Evolutionary conservation across 2,113 vertebrate genomes (phyloP), one percentile per base, ranked within the genome.

Genomic region (Eulemur macaco): DNA sequence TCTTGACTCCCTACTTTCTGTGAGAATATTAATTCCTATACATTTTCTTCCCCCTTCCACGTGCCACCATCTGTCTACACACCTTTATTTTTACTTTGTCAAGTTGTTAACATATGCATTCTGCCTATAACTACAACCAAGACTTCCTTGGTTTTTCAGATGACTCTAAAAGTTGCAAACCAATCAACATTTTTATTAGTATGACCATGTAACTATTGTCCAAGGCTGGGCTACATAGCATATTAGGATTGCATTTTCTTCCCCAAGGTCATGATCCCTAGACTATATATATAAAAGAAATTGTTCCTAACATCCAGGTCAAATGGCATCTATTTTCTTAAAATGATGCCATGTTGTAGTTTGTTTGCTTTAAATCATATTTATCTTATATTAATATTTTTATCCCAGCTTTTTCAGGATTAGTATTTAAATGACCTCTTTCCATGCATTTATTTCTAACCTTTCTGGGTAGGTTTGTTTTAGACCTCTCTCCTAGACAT

Each of bases 81-180:
- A 86, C 31, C 82, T 74, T 47, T 11, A 64, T n/a, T 92, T 91
- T 83, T 54, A 76, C 76, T 82, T 76, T 52, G 21, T 52, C 31
- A 76, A 23, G 13, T 6, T 64, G 27, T 52, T 81, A 92, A 92
- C 10, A 54, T 63, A n/a, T 5, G 25, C 2, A 21, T 74, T 73
- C 54, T 94, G 77, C 71, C 71, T 80, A 34, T 21, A 66, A 27
- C 15, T 29, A 60, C n/a, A 86, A 74, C 45, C 29, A 78, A 86
- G 21, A 27, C 52, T 66, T 74, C 23, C 14, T 34, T 71, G 47
- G 5, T 52, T 91, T n/a, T 71, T 80, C 21, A 89, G 47, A 60
- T 96, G n/a, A 84, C 69, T 89, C 50, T 71, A 78, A 91, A 95
- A 47, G 50, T 71, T 83, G 56, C 56, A 96, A 71, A 52, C n/a